Conservation (phyloP, 2,113 vertebrate species). For the Phrynosoma blainvillii region DNA sequence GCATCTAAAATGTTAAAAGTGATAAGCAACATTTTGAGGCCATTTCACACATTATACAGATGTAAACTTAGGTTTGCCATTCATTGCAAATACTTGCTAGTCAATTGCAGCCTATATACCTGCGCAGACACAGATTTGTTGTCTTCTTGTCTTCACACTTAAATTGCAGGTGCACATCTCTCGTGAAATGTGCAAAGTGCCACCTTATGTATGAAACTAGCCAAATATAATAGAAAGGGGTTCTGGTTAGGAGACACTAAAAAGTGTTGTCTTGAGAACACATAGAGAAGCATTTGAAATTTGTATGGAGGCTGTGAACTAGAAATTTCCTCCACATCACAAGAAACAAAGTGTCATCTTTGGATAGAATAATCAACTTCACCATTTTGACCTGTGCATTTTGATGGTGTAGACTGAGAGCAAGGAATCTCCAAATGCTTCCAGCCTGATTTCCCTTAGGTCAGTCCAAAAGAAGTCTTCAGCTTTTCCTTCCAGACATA, state of each 20-base stretch:
- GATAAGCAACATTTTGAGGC: background rate
- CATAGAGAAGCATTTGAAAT: background rate
- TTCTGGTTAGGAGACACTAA: background rate
- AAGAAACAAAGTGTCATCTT: background rate
- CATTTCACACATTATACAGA: background rate
- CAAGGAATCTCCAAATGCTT: background rate
- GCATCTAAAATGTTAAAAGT: background rate
- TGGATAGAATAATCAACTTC: background rate
- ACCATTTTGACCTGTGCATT: constrained; percentile 11
- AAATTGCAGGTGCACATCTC: background rate
- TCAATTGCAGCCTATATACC: background rate
- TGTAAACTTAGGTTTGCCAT: too few species aligned
- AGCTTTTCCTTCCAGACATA: constrained; percentile 11
- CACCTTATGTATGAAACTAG: background rate
- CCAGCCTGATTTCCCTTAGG: constrained; percentile 8
- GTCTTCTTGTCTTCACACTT: background rate
- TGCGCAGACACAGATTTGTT: background rate
- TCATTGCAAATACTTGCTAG: background rate
- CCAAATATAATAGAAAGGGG: background rate
- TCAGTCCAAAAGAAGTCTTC: background rate
- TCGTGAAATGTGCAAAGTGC: background rate
- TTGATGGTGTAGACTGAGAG: background rate
- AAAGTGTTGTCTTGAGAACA: background rate
- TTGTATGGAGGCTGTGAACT: background rate
- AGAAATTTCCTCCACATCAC: background rate